Evolutionary conservation across 2,113 vertebrate genomes (phyloP), one percentile per base, ranked within the genome.

Genomic region (Notarius lentiginosus): DNA sequence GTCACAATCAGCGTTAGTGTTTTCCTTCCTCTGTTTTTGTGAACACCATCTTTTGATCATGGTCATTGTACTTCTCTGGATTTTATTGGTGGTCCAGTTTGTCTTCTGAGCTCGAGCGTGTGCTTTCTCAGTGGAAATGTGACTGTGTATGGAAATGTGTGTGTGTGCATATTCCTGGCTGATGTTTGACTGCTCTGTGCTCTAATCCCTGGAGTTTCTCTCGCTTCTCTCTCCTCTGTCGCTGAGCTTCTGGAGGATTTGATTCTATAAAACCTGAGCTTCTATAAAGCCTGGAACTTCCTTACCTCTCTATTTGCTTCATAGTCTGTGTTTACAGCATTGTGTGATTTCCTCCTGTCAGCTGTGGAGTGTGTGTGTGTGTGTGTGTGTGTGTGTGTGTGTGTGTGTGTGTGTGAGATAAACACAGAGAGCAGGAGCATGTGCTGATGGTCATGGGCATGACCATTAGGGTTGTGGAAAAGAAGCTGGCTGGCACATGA

Each of bases 391-490:
- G 60, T 58, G 65, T 66, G 85, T 79, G 30, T 68, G 70, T 72
- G 84, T 53, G 53, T 83, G 79, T 89, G 14, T 79, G n/a, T 87
- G 76, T 66, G 82, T 68, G 77, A 15, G 49, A 9, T 82, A 56
- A 77, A 79, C 47, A 9, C 58, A 15, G 27, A 49, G 60, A 77
- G 65, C 58, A 76, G 56, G 34, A 84, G 80, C 55, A 41, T 65
- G 72, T 70, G 68, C 79, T 83, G 88, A 90, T 90, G 89, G 79
- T 83, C 87, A 90, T 90, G 89, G 79, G 76, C 72, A 73, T 41
- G 55, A 65, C 79, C 85, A 87, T 90, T 89, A 87, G 87, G 82
- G 84, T 86, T 89, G 61, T 73, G 49, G 76, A 82, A 83, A 82
- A 20, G 56, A 75, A 34, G 87, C 76, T 76, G 65, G 68, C 81